These are phyloP conservation scores for Gymnothorax reevesii DNA, from an alignment of 2,797 vertebrate species.

Conservation along the genomic window DNA sequence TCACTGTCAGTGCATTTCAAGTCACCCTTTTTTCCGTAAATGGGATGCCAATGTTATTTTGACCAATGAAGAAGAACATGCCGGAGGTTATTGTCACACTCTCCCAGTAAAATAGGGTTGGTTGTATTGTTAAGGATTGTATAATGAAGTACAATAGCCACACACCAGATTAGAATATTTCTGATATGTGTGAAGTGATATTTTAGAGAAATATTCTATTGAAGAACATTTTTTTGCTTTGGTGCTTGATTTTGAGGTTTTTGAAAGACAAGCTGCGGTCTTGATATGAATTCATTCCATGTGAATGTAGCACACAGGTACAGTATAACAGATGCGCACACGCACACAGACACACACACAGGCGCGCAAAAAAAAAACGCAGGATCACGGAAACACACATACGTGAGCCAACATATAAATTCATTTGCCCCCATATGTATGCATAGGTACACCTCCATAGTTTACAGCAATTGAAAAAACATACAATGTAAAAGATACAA, in stretches of 20 bases:
- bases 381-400: conserved; percentile 13
- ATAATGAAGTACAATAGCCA: neutral
- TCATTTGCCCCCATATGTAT: no score
- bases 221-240: neutral
- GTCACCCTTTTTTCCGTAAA: neutral
- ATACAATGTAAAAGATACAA: no score
- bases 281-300: neutral
- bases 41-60: neutral
- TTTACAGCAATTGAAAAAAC: no score
- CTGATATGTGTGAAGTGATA: neutral
- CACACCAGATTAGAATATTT: neutral
- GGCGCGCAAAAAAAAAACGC: conserved; percentile 73
- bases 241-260: neutral
- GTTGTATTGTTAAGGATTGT: neutral
- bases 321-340: neutral
- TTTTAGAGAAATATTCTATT: neutral
- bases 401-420: no score
- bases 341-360: conserved; percentile 40
- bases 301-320: neutral
- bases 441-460: no score
- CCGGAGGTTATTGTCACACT: neutral
- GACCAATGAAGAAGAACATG: neutral
- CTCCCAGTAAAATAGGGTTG: neutral
- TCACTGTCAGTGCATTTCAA: neutral
- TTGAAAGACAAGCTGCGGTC: neutral